Evolutionary conservation across 2,888 invertebrate species (phyloP), one percentile per base, ranked within the genome.

Genomic region (Tetrapedia diversipes): DNA sequence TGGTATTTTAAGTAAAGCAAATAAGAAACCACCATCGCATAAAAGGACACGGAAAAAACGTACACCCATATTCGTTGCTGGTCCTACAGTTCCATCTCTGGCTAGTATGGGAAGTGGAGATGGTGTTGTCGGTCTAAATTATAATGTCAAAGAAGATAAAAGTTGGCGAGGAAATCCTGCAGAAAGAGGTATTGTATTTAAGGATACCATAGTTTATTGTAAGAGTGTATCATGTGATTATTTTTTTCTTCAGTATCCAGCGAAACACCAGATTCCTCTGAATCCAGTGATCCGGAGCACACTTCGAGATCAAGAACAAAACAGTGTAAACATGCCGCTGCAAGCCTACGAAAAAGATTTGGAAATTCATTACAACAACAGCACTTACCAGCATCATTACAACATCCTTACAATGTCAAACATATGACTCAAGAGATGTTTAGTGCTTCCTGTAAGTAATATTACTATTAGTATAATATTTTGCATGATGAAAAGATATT

Each of bases 1-100:
- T 0, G 95, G 94, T 84, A 93, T 93, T 34, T 93, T 94, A 86
- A 93, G 94, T 63, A 95, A 95, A 91, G 94, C 94, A 78, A 95
- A 94, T 88, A 94, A 95, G 82, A 95, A 95, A 90, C 93, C 95
- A 8, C 94, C 94, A 56, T 94, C 95, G 22, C 95, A 95, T 89
- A 96, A 96, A 90, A 93, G 95, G 89, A 94, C 94, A 84, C 94
- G 95, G 77, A 95, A 95, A 92, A 95, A 95, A 92, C 94, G 95
- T 80, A 94, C 94, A n/a, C 95, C 95, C 19, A 96, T 97, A 88
- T 96, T 97, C 1, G 97, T 97, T 34, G 96, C 97, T 84, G 97
- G 97, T 64, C 97, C 97, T 0, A 93, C 96, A 78, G 96, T 97
- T 66, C 95, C 96, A 7, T 94, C 95, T 68, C 93, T 96, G 82